Conservation (phyloP, 2,888 invertebrate genomes). For the Petrolisthes cinctipes region DNA sequence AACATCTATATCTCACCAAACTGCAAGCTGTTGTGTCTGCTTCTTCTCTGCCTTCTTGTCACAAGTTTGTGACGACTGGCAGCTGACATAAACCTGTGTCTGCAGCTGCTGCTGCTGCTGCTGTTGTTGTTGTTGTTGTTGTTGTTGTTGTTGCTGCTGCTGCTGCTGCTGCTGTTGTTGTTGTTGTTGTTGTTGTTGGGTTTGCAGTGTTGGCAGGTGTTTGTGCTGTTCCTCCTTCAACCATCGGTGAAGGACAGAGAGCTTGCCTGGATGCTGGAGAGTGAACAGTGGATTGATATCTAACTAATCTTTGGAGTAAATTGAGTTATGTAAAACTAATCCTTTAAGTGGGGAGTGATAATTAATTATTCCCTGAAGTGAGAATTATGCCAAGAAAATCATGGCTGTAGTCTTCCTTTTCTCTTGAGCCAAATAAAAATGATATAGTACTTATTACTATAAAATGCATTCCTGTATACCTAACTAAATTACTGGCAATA, state of each 20-base stretch:
- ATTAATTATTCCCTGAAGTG: too few relatives aligned
- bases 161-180: conserved; percentile 37
- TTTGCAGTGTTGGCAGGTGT: conserved; percentile 9
- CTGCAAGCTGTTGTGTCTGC: conserved; percentile 41
- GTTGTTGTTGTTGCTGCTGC: conserved; percentile 7
- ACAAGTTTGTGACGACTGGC: conserved; percentile 19
- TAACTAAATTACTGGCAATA: too few relatives aligned
- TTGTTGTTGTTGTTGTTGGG: conserved; percentile 23
- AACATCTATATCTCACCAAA: conserved; percentile 30
- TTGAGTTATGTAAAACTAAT: too few relatives aligned
- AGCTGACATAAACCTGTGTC: background rate
- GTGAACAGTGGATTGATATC: background rate
- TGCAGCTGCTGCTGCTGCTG: background rate
- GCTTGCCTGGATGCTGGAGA: conserved; percentile 57
- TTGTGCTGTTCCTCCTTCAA: conserved; percentile 63
- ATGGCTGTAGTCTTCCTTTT: too few relatives aligned
- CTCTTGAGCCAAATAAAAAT: too few relatives aligned
- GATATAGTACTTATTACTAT: too few relatives aligned
- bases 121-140: conserved; percentile 32
- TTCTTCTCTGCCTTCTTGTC: conserved; percentile 39
- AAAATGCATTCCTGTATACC: too few relatives aligned
- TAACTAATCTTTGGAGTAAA: too few relatives aligned
- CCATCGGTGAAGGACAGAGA: conserved; percentile 63
- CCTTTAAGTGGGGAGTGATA: too few relatives aligned
- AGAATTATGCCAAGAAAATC: too few relatives aligned